These are phyloP conservation scores for Trachelus troglodyta DNA, from an alignment of 2,888 invertebrate species.

Conservation along the genomic window DNA sequence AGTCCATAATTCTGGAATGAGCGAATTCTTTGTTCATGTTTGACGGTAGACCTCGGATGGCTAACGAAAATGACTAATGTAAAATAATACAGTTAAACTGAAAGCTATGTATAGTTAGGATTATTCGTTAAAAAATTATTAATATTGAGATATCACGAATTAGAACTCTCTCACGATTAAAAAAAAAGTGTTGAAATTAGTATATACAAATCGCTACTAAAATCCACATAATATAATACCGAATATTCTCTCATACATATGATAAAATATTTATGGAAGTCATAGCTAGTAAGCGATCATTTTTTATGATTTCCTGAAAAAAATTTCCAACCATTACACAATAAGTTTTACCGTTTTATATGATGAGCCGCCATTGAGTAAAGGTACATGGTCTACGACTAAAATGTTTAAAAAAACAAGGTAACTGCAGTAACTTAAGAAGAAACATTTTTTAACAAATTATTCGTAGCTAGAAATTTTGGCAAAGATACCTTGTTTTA, in stretches of 20 bases:
- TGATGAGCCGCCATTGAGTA: no score
- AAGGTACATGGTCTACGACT: no score
- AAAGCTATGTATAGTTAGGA: not conserved
- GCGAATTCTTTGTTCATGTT: not conserved
- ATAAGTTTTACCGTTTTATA: no score
- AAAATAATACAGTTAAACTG: not conserved
- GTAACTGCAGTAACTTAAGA: not conserved
- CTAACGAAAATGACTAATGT: not conserved
- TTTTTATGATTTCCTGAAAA: no score
- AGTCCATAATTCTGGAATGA: not conserved
- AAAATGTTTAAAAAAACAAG: no score
- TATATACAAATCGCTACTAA: slow-evolving; percentile 34
- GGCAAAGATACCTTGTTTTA: no score
- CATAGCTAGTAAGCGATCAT: no score
- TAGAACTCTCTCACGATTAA: not conserved
- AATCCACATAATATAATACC: slow-evolving; percentile 26
- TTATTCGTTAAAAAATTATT: not conserved
- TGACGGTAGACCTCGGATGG: not conserved
- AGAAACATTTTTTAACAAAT: not conserved
- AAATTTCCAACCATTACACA: no score
- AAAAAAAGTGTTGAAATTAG: slow-evolving; percentile 41
- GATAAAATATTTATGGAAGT: no score
- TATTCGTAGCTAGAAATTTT: not conserved
- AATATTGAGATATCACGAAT: not conserved
- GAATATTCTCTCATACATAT: no score